Evolutionary conservation across 2,113 vertebrate genomes (phyloP).

Genomic region (Eclectus roratus): DNA sequence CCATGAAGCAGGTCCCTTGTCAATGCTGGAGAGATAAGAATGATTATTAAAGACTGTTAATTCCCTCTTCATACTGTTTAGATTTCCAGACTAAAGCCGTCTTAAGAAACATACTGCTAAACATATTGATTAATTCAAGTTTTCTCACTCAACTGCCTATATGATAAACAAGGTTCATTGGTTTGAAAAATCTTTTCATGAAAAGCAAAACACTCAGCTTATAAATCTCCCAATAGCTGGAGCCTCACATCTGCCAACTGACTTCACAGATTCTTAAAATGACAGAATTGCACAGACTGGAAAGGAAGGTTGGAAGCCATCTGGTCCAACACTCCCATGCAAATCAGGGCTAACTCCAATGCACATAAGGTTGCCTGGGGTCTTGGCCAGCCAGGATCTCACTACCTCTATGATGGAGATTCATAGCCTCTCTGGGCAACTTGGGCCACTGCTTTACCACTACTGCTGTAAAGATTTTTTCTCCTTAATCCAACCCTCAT

Average conservation of each 20-base stretch:
- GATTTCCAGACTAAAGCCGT: not conserved
- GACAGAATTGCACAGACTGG: not conserved
- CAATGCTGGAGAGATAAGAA: not conserved
- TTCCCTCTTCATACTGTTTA: not conserved
- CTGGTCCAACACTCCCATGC: rapidly evolving
- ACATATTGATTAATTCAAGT: not conserved
- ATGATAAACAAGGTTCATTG: not conserved
- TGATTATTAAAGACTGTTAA: not conserved
- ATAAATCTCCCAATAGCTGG: not conserved
- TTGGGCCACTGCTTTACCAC: not conserved
- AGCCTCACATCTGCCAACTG: not conserved
- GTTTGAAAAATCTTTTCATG: not conserved
- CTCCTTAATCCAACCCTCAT: not conserved
- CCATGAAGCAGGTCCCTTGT: not conserved
- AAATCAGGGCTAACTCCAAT: not conserved
- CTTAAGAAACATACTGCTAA: not conserved
- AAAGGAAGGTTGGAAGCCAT: not conserved
- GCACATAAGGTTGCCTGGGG: not conserved
- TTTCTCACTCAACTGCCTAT: not conserved
- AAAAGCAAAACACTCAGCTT: not conserved
- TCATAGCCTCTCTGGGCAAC: not conserved
- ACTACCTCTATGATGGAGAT: not conserved
- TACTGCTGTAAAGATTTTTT: not conserved
- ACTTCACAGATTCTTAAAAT: not conserved
- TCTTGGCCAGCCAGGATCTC: not conserved